Evolutionary conservation across 2,113 vertebrate genomes (phyloP).

Genomic region (Apteryx mantelli): DNA sequence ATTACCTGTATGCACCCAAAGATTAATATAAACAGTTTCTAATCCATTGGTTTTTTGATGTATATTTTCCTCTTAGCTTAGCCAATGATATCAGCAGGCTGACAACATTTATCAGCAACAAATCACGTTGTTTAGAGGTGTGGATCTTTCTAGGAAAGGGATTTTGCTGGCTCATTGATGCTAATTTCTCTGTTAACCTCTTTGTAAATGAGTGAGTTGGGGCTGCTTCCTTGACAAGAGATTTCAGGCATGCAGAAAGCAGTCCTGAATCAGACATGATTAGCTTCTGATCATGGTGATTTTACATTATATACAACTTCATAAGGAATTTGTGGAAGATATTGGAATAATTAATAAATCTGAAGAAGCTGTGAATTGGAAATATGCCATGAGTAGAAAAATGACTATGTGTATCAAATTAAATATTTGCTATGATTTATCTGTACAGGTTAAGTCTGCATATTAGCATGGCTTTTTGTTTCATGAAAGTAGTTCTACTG

Average conservation of each 20-base stretch:
- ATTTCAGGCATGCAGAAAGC: background rate
- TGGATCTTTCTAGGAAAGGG: background rate
- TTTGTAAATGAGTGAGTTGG: background rate
- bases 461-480: background rate
- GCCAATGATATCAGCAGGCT: background rate
- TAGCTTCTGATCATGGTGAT: background rate
- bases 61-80: background rate
- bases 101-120: background rate
- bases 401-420: background rate
- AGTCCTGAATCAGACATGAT: background rate
- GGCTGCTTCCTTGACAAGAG: background rate
- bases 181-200: background rate
- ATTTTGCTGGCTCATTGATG: background rate
- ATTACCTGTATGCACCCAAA: background rate
- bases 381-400: background rate
- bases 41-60: background rate
- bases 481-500: background rate
- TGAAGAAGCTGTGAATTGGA: background rate
- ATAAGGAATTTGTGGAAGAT: background rate
- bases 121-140: background rate
- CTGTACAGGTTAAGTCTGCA: background rate
- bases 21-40: background rate
- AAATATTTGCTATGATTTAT: slow-evolving; percentile 21
- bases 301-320: background rate
- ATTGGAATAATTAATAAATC: slow-evolving; percentile 1